Evolutionary conservation across 2,113 vertebrate species (phyloP).

Genomic region (Anolis carolinensis): DNA sequence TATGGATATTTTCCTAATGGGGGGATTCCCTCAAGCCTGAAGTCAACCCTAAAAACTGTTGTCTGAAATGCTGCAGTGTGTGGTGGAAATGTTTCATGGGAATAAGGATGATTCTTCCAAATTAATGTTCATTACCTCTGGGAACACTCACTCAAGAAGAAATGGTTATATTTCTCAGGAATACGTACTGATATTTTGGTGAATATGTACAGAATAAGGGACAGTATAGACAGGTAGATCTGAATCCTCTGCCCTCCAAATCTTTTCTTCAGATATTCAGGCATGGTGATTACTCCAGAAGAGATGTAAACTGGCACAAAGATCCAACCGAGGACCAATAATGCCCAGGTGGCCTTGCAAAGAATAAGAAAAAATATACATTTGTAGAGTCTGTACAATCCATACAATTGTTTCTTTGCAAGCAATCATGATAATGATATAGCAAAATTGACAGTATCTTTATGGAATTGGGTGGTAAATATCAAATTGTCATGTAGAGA

Average conservation of each 20-base stretch:
- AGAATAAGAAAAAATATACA: conserved; percentile 36
- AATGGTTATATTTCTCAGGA: fast-evolving
- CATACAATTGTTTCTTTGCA: background rate
- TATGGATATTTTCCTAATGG: background rate
- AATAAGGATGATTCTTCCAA: background rate
- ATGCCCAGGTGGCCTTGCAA: conserved; percentile 84
- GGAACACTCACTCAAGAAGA: background rate
- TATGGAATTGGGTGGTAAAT: background rate
- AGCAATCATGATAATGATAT: background rate
- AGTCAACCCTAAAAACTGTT: background rate
- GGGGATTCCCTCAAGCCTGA: background rate
- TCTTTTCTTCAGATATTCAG: conserved; percentile 88
- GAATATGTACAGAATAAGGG: conserved; percentile 90
- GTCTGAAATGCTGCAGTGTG: background rate
- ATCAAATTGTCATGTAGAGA: background rate
- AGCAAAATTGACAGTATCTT: background rate
- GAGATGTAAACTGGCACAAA: conserved; percentile 91
- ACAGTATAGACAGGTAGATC: conserved; percentile 87
- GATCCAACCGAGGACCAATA: conserved; percentile 90
- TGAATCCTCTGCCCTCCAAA: conserved; percentile 92
- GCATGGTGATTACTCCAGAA: conserved; percentile 91
- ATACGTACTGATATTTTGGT: conserved; percentile 91
- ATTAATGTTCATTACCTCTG: background rate
- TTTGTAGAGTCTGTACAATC: background rate
- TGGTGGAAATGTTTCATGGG: background rate